A percentile compares a stretch with the other conserved stretches of the same genome.
These are phyloP conservation scores for Argopecten irradians DNA, from an alignment of 1,140 invertebrate genomes.

Conservation along the genomic window DNA sequence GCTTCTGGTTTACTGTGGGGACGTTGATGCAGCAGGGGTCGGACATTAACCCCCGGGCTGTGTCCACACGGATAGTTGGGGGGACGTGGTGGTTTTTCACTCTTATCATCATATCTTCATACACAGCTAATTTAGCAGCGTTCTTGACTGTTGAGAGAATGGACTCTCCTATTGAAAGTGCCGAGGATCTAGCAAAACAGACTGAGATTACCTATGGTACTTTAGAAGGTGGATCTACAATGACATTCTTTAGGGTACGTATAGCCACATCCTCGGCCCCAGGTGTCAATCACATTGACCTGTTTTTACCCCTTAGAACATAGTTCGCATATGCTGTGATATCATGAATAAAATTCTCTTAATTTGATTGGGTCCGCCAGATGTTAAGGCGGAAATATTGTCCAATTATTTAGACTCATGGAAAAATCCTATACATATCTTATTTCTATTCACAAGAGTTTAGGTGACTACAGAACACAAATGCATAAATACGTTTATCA, in stretches of 20 bases:
- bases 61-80: conserved; percentile 75
- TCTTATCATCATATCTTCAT: conserved; percentile 97
- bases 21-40: conserved; percentile 78
- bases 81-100: conserved; percentile 99
- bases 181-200: conserved; percentile 95
- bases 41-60: conserved; percentile 73
- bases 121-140: conserved; percentile 98
- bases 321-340: no score
- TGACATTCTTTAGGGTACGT: conserved; percentile 95
- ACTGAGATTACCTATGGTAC: conserved; percentile 96
- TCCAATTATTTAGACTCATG: no score
- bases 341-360: no score
- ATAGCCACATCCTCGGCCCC: neutral
- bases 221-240: conserved; percentile 93
- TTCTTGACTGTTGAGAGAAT: conserved; percentile 98
- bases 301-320: neutral
- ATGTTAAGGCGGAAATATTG: no score
- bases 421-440: no score
- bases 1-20: conserved; percentile 77
- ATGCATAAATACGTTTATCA: no score
- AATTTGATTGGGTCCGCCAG: no score
- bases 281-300: neutral
- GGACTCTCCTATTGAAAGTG: conserved; percentile 97
- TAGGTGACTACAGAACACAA: no score
- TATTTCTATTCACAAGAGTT: no score